Base-by-base conservation (phyloP, 2,888 invertebrate genomes). In the Nephrotoma appendiculata region DNA sequence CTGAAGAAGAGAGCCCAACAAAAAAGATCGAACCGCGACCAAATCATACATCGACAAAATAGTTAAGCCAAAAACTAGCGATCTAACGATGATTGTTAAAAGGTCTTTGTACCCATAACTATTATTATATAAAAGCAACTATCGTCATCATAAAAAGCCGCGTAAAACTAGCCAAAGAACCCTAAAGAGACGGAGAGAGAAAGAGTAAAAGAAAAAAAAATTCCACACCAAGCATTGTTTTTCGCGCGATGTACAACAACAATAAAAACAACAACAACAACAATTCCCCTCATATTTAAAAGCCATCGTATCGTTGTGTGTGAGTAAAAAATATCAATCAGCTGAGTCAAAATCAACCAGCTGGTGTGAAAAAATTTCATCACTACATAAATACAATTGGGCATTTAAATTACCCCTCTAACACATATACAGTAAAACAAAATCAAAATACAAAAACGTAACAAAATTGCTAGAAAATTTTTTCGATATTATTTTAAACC, bases 191-290 rank as follows among this genome's bases (percentile, higher is more conserved):
- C 1, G 2, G 31, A 31, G 31, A 71, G 71, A 71, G 71, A 71
- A 2, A 31, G 31, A 31, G 31, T 52, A 31, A 31, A 2, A 31
- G 31, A 31, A 31, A 31, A 31, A 84, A 42, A 43, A 84, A 84
- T 84, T 84, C 84, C 43, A 84, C 43, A 84, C 84, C 84, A 84
- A 84, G 84, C 84, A 84, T 84, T 84, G 84, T 42, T 84, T 84
- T 71, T 84, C 84, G 42, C 84, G 84, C 84, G 84, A 84, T 84
- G 43, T 84, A 84, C 84, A 84, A 42, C 7, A 42, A 42, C 6
- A 71, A n/a, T n/a, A 71, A 71, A 0, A 71, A 71, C 31, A 15
- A 57, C 57, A 57, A 71, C 71, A 71, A 71, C 52, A 71, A 71
- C 19, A 71, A 31, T 71, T 71, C 19, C 31, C 52, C 52, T 31